phyloP scores from a whole-genome alignment of 2,888 invertebrate genomes.

The Drosophila paramelanica region DNA sequence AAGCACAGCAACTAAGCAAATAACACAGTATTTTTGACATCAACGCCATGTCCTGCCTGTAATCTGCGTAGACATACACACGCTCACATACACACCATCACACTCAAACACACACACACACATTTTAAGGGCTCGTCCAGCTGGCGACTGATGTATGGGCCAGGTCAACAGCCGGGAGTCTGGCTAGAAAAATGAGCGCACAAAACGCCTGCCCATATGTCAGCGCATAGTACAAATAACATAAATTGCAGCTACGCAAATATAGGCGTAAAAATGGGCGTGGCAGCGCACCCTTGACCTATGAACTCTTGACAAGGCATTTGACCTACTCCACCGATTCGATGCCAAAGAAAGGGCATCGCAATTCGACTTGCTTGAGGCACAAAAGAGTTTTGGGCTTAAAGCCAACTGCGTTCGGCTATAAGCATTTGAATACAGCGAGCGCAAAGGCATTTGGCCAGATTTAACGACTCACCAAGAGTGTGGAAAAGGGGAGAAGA shows the following conservation, averaged over 20 bases:
- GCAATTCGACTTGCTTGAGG: slow-evolving; percentile 1
- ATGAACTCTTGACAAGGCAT: neutral
- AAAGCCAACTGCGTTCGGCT: slow-evolving; percentile 6
- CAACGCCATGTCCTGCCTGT: slow-evolving; percentile 50
- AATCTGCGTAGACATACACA: slow-evolving; percentile 45
- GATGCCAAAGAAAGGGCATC: slow-evolving; percentile 2
- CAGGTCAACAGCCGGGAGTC: slow-evolving; percentile 58
- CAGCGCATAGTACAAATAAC: slow-evolving; percentile 71
- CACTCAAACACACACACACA: slow-evolving; percentile 19
- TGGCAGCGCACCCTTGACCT: slow-evolving; percentile 19
- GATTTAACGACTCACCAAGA: slow-evolving; percentile 36
- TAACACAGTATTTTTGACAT: slow-evolving; percentile 71
- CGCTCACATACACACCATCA: neutral
- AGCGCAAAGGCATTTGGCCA: slow-evolving; percentile 18
- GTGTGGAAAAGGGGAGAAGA: neutral
- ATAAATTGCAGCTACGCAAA: slow-evolving; percentile 63
- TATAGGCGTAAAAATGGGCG: slow-evolving; percentile 17
- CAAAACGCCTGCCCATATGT: slow-evolving; percentile 72
- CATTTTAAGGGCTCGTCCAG: slow-evolving; percentile 39
- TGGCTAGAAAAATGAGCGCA: slow-evolving; percentile 68
- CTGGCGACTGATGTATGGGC: slow-evolving; percentile 68
- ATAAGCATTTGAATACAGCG: slow-evolving; percentile 28
- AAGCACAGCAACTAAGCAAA: slow-evolving; percentile 57
- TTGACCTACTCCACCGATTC: too few species aligned
- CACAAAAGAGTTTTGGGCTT: neutral